Evolutionary conservation across 2,888 invertebrate species (phyloP).

Genomic region (Drosophila formosana): DNA sequence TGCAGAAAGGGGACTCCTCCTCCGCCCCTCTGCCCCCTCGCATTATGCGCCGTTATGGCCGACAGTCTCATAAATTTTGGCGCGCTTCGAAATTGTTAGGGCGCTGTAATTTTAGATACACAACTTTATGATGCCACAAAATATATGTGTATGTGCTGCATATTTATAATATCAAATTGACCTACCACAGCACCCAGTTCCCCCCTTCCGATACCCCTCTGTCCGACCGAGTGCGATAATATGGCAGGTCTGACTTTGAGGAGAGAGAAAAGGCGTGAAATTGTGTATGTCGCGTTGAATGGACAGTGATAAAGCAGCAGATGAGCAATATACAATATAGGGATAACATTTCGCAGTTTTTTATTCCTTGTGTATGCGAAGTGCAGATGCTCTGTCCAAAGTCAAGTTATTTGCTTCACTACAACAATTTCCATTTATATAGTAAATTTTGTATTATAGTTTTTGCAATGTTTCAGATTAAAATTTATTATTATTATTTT

Average conservation of each 20-base stretch:
- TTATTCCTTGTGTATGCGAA: background rate
- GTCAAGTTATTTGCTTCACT: background rate
- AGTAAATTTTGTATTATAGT: too few relatives aligned
- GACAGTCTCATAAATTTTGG: conserved; percentile 58
- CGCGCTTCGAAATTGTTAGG: conserved; percentile 70
- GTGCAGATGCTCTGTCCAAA: background rate
- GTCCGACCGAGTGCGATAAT: conserved; percentile 65
- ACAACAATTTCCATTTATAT: too few relatives aligned
- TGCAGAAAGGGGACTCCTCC: conserved; percentile 58
- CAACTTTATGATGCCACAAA: conserved; percentile 80
- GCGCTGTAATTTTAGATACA: conserved; percentile 77
- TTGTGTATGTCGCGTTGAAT: conserved; percentile 29
- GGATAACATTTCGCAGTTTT: background rate
- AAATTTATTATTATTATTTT: too few relatives aligned
- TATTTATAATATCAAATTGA: conserved; percentile 80
- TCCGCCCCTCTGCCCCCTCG: background rate
- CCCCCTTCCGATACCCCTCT: background rate
- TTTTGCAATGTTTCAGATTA: too few relatives aligned
- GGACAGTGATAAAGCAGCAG: conserved; percentile 34
- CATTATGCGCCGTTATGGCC: conserved; percentile 43
- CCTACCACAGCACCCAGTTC: conserved; percentile 30
- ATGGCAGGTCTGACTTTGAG: conserved; percentile 32
- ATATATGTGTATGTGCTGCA: conserved; percentile 66
- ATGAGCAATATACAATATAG: conserved; percentile 24
- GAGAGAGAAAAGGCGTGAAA: conserved; percentile 63